These are phyloP conservation scores for Cepaea hortensis DNA, from an alignment of 2,888 invertebrate genomes.

Conservation along the genomic window DNA sequence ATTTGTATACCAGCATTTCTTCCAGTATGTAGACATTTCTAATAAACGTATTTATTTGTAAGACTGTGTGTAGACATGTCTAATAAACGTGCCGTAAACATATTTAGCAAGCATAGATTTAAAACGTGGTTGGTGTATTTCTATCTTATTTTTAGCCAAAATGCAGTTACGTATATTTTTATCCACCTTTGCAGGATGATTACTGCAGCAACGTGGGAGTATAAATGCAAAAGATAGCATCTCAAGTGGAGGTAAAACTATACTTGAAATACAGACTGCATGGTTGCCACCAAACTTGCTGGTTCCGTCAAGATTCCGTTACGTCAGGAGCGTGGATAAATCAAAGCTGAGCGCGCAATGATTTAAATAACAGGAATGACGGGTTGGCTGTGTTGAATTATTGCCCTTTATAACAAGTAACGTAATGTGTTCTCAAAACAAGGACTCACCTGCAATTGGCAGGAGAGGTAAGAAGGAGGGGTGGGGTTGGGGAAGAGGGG, in stretches of 20 bases:
- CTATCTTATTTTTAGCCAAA: not conserved
- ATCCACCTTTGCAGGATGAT: too few species aligned
- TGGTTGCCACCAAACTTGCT: not conserved
- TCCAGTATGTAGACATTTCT: too few species aligned
- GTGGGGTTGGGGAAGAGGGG: too few species aligned
- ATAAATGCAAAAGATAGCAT: not conserved
- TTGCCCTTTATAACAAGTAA: constrained; percentile 11
- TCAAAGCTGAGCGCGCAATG: not conserved
- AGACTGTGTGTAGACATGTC: too few species aligned
- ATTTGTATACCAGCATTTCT: too few species aligned
- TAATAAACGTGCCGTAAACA: too few species aligned
- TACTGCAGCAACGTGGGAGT: not conserved
- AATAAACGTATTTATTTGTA: not conserved
- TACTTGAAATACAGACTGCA: not conserved
- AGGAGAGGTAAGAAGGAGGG: too few species aligned
- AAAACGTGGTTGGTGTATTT: not conserved
- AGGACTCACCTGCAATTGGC: too few species aligned
- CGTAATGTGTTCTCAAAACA: not conserved
- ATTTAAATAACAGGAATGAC: not conserved
- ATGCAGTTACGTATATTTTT: too few species aligned
- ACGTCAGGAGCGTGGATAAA: not conserved
- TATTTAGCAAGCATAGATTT: too few species aligned
- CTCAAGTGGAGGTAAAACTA: not conserved
- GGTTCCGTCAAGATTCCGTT: not conserved
- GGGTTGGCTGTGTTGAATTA: not conserved